Base-by-base conservation (phyloP, 2,113 vertebrate species). In the Dipodomys spectabilis region DNA sequence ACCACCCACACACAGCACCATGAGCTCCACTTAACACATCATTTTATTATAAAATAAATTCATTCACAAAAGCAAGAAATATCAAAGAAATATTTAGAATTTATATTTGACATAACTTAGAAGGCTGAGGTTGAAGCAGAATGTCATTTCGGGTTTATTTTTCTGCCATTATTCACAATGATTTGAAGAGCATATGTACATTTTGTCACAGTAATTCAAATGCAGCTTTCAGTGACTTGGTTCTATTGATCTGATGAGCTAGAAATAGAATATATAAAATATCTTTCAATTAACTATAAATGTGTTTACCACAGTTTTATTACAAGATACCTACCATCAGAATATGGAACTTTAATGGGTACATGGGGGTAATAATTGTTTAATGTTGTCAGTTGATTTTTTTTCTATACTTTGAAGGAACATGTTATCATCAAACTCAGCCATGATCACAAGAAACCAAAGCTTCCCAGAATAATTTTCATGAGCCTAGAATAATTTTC, bases 61-160 rank as follows among this genome's bases (percentile, higher is more conserved):
- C 49, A 86, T 92, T 93, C 49, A 80, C 25, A 86, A 16, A 69
- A 82, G n/a, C 8, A 78, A 88, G 39, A 9, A 49, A 73, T 73
- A 65, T 39, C 13, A 74, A 81, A 88, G 10, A 88, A 80, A 78
- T 5, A 20, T 32, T 73, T 73, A 28, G 0, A 60, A 82, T 82
- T 85, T 69, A 82, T 3, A 28, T 64, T 25, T 30, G 20, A 6
- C 65, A 39, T 39, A 6, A 49, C 12, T 89, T 88, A 71, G 39
- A 2, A 94, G 11, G 10, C 75, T 69, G 16, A 45, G 5, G 11
- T 88, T 60, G 64, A 81, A 49, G 28, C 25, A 90, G 18, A 91
- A 79, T 82, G 3, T 65, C 30, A 80, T 67, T 82, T 73, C 71
- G 15, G 77, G 35, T 49, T 68, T 69, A 2, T 62, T 13, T 62